phyloP scores from a whole-genome alignment of 2,797 vertebrate species.

The Siniperca scherzeri region DNA sequence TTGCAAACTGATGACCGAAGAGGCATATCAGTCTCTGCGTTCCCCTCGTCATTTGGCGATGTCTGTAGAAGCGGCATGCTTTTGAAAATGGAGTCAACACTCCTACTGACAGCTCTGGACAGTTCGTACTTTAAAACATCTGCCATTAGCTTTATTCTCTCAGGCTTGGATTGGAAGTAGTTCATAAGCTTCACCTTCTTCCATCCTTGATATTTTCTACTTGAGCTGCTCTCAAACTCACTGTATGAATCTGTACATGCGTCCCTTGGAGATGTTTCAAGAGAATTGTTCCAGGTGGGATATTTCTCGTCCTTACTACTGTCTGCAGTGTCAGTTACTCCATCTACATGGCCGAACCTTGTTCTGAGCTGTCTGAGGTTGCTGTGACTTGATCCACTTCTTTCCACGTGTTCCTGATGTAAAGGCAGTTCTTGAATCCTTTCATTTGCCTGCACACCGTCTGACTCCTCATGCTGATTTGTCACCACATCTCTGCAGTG shows the following conservation, averaged over 20 bases:
- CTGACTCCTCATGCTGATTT: not conserved
- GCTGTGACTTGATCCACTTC: slow-evolving; percentile 67
- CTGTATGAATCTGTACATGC: not conserved
- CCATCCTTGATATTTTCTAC: slow-evolving; percentile 54
- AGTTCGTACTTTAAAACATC: slow-evolving; percentile 88
- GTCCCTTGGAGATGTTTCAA: slow-evolving; percentile 20
- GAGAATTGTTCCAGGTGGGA: slow-evolving; percentile 22
- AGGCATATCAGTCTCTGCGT: not conserved
- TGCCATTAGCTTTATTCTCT: slow-evolving; percentile 76
- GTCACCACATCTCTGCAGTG: slow-evolving; percentile 28
- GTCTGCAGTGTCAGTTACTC: slow-evolving; percentile 10
- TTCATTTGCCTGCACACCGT: slow-evolving; percentile 61
- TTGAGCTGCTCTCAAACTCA: slow-evolving; percentile 30
- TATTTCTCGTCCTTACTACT: slow-evolving; percentile 23
- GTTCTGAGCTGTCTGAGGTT: slow-evolving; percentile 80
- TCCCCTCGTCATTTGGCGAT: slow-evolving; percentile 31
- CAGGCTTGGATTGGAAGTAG: slow-evolving; percentile 60
- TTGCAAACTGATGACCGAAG: slow-evolving; percentile 8
- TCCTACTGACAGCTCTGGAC: slow-evolving; percentile 81
- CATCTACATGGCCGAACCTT: slow-evolving; percentile 68
- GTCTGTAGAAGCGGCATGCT: slow-evolving; percentile 75
- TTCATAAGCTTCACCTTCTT: slow-evolving; percentile 57
- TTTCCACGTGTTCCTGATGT: slow-evolving; percentile 51
- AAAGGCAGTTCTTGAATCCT: slow-evolving; percentile 70
- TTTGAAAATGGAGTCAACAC: slow-evolving; percentile 89